Evolutionary conservation across 2,113 vertebrate species (phyloP).

Genomic region (Edolisoma coerulescens): DNA sequence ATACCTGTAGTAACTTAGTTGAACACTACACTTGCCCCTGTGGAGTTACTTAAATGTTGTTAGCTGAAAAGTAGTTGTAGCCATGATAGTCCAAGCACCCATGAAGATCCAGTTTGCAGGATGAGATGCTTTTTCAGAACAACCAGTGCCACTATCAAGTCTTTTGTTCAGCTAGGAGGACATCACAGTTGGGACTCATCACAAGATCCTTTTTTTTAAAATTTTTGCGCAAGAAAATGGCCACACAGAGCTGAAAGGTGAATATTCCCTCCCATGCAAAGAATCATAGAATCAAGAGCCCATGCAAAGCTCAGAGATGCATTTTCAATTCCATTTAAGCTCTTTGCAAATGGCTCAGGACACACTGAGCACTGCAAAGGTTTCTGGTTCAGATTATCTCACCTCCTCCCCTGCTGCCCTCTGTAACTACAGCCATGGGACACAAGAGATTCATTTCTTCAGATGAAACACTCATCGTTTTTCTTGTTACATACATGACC

Average conservation of each 20-base stretch:
- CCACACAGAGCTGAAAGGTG: neutral
- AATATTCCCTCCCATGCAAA: neutral
- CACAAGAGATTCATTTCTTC: neutral
- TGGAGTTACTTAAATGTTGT: neutral
- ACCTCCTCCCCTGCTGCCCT: neutral
- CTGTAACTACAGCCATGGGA: neutral
- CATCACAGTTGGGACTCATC: neutral
- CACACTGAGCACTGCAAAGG: neutral
- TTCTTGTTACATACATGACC: neutral
- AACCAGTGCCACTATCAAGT: neutral
- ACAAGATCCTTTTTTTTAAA: neutral
- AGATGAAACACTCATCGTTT: rapidly evolving
- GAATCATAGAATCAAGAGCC: neutral
- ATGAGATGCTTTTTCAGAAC: neutral
- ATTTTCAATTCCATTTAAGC: neutral
- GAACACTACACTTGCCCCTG: neutral
- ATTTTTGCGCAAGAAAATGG: neutral
- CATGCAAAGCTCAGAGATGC: neutral
- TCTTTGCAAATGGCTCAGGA: neutral
- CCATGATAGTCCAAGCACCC: neutral
- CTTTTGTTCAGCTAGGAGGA: neutral
- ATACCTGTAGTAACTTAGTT: neutral
- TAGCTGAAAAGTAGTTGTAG: neutral
- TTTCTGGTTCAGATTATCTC: neutral
- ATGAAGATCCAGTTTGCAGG: neutral